Conservation (phyloP, 2,113 vertebrate species). For the Melanerpes formicivorus region DNA sequence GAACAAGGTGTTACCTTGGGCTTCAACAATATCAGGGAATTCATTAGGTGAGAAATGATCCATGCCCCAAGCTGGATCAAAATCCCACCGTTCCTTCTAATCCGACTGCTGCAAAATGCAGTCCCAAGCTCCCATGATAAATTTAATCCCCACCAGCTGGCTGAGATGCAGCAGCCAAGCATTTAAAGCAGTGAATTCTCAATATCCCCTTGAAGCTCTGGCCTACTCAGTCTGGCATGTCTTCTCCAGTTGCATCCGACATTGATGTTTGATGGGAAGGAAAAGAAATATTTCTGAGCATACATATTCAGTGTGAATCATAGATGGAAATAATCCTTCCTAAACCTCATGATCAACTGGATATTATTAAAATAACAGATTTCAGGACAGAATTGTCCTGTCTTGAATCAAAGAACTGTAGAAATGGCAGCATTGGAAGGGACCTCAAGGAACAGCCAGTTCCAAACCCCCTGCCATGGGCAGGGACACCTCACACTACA, state of each 20-base stretch:
- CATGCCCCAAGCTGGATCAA: not conserved
- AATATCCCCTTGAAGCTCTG: not conserved
- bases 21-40: constrained; percentile 31
- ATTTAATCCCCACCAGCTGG: not conserved
- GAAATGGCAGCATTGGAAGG: too few relatives aligned
- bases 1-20: constrained; percentile 34
- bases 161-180: not conserved
- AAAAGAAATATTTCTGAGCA: not conserved
- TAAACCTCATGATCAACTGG: not conserved
- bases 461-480: too few relatives aligned
- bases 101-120: constrained; percentile 25
- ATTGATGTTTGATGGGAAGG: not conserved
- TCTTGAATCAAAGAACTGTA: not conserved
- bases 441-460: too few relatives aligned
- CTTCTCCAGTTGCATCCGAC: not conserved
- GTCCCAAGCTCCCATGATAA: not conserved
- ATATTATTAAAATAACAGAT: not conserved
- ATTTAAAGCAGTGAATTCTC: constrained; percentile 1
- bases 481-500: too few relatives aligned
- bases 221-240: not conserved
- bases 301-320: not conserved
- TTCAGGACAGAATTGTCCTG: not conserved
- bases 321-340: not conserved
- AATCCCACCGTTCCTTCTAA: constrained; percentile 5
- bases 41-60: constrained; percentile 43